phyloP scores from a whole-genome alignment of 2,797 vertebrate species.

The Spinibarbus caldwelli region DNA sequence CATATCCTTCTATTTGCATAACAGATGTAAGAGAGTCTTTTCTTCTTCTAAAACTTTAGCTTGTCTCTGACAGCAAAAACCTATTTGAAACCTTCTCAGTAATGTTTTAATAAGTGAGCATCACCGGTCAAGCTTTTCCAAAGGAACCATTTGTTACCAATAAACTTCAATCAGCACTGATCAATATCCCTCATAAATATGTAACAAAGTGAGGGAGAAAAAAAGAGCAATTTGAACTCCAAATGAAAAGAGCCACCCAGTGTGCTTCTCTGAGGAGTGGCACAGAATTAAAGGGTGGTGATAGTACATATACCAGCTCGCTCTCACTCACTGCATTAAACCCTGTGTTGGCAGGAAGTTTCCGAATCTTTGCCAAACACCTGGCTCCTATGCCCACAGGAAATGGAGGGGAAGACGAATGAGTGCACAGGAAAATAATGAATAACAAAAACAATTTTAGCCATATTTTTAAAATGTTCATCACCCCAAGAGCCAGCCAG shows the following conservation, averaged over 20 bases:
- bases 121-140: not conserved
- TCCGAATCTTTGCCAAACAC: constrained; percentile 73
- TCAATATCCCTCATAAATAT: constrained; percentile 24
- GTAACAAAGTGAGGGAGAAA: constrained; percentile 49
- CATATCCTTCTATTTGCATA: constrained; percentile 42
- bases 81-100: not conserved
- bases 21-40: constrained; percentile 14
- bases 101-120: not conserved
- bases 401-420: constrained; percentile 66
- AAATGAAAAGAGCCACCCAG: constrained; percentile 67
- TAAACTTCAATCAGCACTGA: not conserved
- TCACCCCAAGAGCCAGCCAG: constrained; percentile 50
- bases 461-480: constrained; percentile 47
- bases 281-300: constrained; percentile 69
- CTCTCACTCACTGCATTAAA: constrained; percentile 64
- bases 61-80: not conserved
- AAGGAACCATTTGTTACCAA: not conserved
- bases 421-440: constrained; percentile 62
- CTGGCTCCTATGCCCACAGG: constrained; percentile 73
- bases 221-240: constrained; percentile 66
- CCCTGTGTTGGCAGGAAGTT: constrained; percentile 73
- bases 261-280: constrained; percentile 63
- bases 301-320: constrained; percentile 62
- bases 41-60: constrained; percentile 14
- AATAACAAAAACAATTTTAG: constrained; percentile 65